Evolutionary conservation across 2,888 invertebrate species (phyloP), one percentile per base, ranked within the genome.

Genomic region (Macrophya alboannulata): DNA sequence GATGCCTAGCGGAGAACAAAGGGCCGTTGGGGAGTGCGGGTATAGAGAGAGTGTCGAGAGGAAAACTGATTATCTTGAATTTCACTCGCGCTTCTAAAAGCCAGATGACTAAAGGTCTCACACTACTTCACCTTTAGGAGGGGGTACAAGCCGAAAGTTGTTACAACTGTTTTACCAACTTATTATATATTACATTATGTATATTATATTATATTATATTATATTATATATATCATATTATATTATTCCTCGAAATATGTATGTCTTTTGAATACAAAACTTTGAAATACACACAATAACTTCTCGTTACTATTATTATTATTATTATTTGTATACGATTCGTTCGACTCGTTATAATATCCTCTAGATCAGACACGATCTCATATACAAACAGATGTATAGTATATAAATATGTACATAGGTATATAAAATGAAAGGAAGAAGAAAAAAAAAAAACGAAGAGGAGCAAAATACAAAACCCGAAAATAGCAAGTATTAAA

Each of bases 1-100:
- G 72, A 21, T 74, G 72, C 21, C 40, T 68, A 8, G 72, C 10
- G 0, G 45, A 45, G 43, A 74, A 74, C 43, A 74, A 74, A 74
- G 72, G 15, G 45, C 21, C 62, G 4, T 25, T 10, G 21, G 43
- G 45, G 40, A 8, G 21, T 6, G 10, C 5, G 72, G 40, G 43
- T n/a, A 3, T 31, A 31, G 1, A 48, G 12, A 45, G 12, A 45
- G 77, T 31, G 55, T 77, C 51, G 51, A 51, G 48, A 51, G 51
- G 48, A 74, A 74, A 74, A 74, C 72, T 74, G 72, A 74, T 74
- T 74, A 40, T 74, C 72, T 45, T 21, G n/a, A 72, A 72, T 72
- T 72, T 72, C 40, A 72, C 40, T 45, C 72, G 72, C 21, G 72
- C 21, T 72, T 43, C 72, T 74, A 68, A 74, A 74, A 74, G 72